Base-by-base conservation (phyloP, 2,797 vertebrate genomes). In the Balearica regulorum region DNA sequence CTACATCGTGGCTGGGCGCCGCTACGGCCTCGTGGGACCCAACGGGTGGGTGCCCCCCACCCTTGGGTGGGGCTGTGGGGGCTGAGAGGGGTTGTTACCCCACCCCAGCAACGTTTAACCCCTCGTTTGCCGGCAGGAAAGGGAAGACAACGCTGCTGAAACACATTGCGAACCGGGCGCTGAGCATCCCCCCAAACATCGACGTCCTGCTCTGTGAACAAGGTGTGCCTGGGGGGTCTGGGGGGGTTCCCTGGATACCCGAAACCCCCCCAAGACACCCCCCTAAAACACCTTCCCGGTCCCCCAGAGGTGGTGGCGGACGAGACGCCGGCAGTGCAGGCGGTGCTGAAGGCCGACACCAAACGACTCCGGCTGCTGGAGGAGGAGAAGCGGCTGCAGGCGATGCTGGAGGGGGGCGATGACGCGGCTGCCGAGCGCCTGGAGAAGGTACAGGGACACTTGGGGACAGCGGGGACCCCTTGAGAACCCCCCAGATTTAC, bases 61-160 rank as follows among this genome's bases (percentile, higher is more conserved):
- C 33, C 24, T 16, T 4, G 35, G 64, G 29, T 20, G 29, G 29
- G 61, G 61, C 22, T 16, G 6, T 6, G 39, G 26, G 61, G 37
- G 37, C 11, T 1, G 4, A 9, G 17, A 26, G 20, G 41, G 8
- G 15, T 22, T 3, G 4, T 24, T 12, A 25, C 16, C 9, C 29
- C 9, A 21, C 16, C 22, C 35, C 22, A 6, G 4, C 22, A 14
- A 12, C 3, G 2, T 18, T 44, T 61, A 31, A 69, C 26, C n/a
- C 16, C 11, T 41, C 2, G 4, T 11, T 29, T 8, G 8, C 22
- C 5, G 29, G 31, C 89, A 99, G 99, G 51, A 99, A 99, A 97
- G 99, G 99, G 94, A 99, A 99, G 95, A 99, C 99, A 29, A 99
- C 99, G 1, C 97, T 99, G 53, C 97, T 99, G 95, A 99, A 99